phyloP scores from a whole-genome alignment of 2,888 invertebrate species.

The Agrochola lychnidis region DNA sequence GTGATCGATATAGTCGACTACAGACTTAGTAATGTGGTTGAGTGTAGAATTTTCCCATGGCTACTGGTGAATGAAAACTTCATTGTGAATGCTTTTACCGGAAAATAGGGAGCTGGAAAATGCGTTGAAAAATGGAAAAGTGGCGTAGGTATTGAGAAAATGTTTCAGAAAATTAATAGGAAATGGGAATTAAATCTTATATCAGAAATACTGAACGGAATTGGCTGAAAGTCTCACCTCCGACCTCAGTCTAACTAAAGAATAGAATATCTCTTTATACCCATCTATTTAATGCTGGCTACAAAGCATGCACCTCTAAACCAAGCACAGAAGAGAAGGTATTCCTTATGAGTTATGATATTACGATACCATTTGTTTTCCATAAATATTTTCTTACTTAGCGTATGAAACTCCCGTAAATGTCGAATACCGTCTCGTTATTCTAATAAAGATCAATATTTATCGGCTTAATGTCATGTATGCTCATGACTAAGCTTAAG shows the following conservation, averaged over 20 bases:
- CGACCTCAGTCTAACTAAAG: not conserved
- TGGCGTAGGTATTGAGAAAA: not conserved
- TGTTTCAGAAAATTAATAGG: not conserved
- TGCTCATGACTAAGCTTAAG: conserved; percentile 23
- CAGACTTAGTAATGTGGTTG: not conserved
- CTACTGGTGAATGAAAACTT: too few species aligned
- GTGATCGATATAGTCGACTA: conserved; percentile 7
- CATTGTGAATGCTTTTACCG: too few species aligned
- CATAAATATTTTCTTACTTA: not conserved
- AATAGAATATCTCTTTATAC: not conserved
- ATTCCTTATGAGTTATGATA: too few species aligned
- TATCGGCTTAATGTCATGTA: conserved; percentile 19
- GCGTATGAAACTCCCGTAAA: not conserved
- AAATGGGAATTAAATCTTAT: not conserved
- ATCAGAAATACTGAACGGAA: not conserved
- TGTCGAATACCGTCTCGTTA: conserved; percentile 5
- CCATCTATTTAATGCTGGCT: not conserved
- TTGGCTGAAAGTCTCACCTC: not conserved
- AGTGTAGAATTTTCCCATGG: not conserved
- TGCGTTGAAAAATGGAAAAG: not conserved
- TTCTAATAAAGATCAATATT: conserved; percentile 21
- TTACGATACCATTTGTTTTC: not conserved
- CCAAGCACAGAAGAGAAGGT: not conserved
- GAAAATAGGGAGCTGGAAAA: not conserved
- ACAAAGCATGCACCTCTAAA: not conserved